Evolutionary conservation across 2,113 vertebrate genomes (phyloP), one percentile per base, ranked within the genome.

Genomic region (Aepyceros melampus): DNA sequence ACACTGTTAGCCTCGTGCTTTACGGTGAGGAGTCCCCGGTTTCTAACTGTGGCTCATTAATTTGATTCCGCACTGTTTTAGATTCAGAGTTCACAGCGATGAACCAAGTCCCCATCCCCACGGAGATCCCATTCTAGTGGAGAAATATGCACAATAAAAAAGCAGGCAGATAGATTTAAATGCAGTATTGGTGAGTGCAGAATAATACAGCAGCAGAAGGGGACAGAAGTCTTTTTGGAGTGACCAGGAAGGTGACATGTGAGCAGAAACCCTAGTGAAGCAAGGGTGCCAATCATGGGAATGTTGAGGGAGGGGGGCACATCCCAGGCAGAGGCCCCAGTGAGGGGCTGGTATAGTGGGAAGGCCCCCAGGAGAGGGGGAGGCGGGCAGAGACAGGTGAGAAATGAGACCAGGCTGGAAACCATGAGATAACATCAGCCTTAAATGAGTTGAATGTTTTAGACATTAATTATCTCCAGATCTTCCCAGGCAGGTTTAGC

Each of bases 311-410:
- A 67, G 67, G 11, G 23, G 43, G 43, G 51, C 13, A 7, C n/a
- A 47, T 53, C 83, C 43, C 43, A 55, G 90, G 74, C 27, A 33
- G 45, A 89, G 81, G 4, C 27, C 49, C 3, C 0, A 0, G 25
- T n/a, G 21, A 27, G 47, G 51, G 15, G 17, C 51, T 29, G 79
- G 33, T 11, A 4, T 1, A 64, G 53, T 2, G 15, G 25, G 83
- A 43, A 21, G 11, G 40, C 53, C 12, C 5, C 7, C 9, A 3
- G 49, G 53, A 78, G 27, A 0, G 19, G 55, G 60, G 10, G 33
- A 4, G 7, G n/a, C 0, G 0, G 67, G 19, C 7, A 21, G 8
- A 40, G 36, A 14, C 7, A 17, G 25, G 21, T 45, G 36, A 53
- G 45, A 53, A 55, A 31, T 1, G 71, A 84, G 29, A 19, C 25